phyloP scores from a whole-genome alignment of 2,888 invertebrate genomes.

The Gisinianus flammeolus region DNA sequence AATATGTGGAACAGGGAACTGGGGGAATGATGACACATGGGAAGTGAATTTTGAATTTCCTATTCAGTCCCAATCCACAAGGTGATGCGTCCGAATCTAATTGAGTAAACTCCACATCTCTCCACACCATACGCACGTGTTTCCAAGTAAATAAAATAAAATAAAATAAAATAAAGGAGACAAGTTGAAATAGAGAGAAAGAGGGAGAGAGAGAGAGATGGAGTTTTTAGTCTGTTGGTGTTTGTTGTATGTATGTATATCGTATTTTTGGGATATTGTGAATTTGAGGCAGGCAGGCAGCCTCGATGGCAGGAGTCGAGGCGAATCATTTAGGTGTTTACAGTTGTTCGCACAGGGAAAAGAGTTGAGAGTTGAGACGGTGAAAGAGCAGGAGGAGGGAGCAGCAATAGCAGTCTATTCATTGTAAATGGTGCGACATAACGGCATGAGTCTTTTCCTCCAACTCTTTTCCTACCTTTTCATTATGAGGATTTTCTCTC shows the following conservation, averaged over 20 bases:
- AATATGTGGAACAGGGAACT: background rate
- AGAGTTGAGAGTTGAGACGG: constrained; percentile 18
- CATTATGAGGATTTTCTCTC: background rate
- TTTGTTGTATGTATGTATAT: background rate
- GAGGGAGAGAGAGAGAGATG: background rate
- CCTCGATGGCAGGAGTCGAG: no score
- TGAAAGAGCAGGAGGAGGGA: constrained; percentile 16
- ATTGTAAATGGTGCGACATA: constrained; percentile 31
- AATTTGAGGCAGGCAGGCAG: no score
- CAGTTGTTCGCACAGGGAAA: background rate
- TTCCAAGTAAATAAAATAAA: constrained; percentile 6
- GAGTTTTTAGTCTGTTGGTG: background rate
- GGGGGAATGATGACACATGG: constrained; percentile 19
- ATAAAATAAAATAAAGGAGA: background rate
- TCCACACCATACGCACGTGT: constrained; percentile 2
- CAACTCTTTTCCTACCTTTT: constrained; percentile 8
- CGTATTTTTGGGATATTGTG: no score
- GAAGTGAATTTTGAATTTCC: background rate
- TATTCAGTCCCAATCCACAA: background rate
- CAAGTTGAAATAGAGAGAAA: background rate
- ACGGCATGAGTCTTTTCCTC: constrained; percentile 19
- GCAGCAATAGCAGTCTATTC: constrained; percentile 14
- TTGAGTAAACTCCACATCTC: constrained; percentile 13
- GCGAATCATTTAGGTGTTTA: background rate
- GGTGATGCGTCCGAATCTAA: constrained; percentile 9